A percentile compares a stretch with the other conserved stretches of the same genome.
These are phyloP conservation scores for Drosophila orena DNA, from an alignment of 1,140 invertebrate genomes.

Conservation along the genomic window DNA sequence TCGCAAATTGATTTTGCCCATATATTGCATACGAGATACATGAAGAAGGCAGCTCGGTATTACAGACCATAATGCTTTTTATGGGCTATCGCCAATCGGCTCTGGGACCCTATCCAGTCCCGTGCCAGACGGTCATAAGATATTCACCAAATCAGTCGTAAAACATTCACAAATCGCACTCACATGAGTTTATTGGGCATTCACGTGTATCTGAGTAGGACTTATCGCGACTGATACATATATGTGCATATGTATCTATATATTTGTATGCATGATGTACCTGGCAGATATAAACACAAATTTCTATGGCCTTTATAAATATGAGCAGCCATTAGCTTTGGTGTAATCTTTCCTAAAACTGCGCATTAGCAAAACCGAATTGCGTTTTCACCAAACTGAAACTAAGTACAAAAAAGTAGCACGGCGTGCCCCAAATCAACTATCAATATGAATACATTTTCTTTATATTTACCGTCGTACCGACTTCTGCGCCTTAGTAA, in stretches of 20 bases:
- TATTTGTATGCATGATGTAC: conserved; percentile 12
- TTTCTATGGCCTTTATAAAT: neutral
- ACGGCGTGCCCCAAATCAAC: neutral
- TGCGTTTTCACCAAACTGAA: conserved; percentile 50
- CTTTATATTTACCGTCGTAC: neutral
- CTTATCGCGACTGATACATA: conserved; percentile 38
- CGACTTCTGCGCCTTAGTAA: too few species aligned
- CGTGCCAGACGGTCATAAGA: conserved; percentile 44
- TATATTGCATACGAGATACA: neutral
- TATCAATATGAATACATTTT: neutral
- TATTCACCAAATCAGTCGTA: conserved; percentile 60
- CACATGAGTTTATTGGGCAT: conserved; percentile 56
- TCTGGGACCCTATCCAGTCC: conserved; percentile 20
- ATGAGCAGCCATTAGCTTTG: conserved; percentile 52
- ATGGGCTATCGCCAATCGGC: conserved; percentile 44
- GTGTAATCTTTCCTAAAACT: conserved; percentile 63
- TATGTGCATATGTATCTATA: neutral
- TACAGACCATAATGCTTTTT: conserved; percentile 19
- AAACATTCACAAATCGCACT: conserved; percentile 70
- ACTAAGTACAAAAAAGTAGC: conserved; percentile 31
- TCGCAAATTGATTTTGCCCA: conserved; percentile 43
- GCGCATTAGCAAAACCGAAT: conserved; percentile 55
- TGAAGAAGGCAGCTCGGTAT: conserved; percentile 7
- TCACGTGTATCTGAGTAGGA: conserved; percentile 6
- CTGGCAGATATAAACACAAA: neutral